phyloP scores from a whole-genome alignment of 2,113 vertebrate genomes.

The Scalopus aquaticus region DNA sequence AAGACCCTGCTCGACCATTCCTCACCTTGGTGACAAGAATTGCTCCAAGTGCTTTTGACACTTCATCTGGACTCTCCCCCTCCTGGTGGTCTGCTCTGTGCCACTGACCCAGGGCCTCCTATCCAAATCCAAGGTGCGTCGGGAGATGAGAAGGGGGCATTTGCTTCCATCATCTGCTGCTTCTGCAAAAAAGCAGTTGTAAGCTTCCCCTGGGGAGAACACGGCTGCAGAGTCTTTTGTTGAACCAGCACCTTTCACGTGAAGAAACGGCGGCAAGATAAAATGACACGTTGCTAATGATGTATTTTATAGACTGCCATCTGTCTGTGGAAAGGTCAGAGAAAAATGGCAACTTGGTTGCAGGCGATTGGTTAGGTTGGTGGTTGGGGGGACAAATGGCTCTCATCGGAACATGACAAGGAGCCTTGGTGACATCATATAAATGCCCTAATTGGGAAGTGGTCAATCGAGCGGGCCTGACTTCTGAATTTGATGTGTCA shows the following conservation, averaged over 20 bases:
- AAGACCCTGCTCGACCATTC: neutral
- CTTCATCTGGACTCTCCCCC: neutral
- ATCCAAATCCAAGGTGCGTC: fast-evolving
- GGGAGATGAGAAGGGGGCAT: fast-evolving
- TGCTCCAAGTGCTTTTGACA: neutral
- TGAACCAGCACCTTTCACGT: constrained; percentile 87
- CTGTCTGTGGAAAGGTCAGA: constrained; percentile 92
- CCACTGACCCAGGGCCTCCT: neutral
- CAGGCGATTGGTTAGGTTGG: constrained; percentile 80
- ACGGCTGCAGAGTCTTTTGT: constrained; percentile 86
- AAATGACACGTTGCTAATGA: constrained; percentile 91
- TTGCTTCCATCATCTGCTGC: neutral
- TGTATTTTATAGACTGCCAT: constrained; percentile 90
- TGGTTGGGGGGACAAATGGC: constrained; percentile 84
- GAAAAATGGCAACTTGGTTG: constrained; percentile 87
- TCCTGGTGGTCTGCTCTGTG: neutral
- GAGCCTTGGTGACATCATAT: constrained; percentile 96
- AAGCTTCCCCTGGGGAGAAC: constrained; percentile 75
- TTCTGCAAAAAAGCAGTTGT: constrained; percentile 2
- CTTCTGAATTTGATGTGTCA: constrained; percentile 97
- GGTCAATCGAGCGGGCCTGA: constrained; percentile 94
- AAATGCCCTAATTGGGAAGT: constrained; percentile 99
- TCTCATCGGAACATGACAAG: constrained; percentile 90
- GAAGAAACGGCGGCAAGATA: constrained; percentile 84
- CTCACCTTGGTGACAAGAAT: neutral